Evolutionary conservation across 23 tunicate genomes (phyloP).

Genomic region (Oikopleura albicans): DNA sequence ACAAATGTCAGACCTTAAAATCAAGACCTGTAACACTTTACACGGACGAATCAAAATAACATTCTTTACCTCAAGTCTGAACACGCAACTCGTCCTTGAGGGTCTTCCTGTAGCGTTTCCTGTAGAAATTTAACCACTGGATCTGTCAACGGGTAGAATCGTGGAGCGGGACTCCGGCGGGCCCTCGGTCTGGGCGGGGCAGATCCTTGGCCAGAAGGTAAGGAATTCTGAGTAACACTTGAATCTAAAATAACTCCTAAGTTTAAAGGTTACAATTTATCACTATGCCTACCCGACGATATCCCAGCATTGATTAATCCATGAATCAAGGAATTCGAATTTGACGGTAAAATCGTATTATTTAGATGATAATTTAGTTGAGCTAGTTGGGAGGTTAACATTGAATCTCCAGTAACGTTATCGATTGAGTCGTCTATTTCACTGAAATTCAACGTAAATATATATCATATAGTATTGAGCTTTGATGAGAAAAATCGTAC

Average conservation of each 20-base stretch:
- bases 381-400: not conserved
- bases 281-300: too few species aligned
- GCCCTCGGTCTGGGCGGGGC: not conserved
- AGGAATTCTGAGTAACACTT: not conserved
- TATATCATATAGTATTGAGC: too few species aligned
- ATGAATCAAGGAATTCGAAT: too few species aligned
- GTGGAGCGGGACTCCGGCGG: conserved; percentile 7
- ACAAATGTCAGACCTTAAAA: too few species aligned
- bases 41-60: too few species aligned
- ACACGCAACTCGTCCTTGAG: conserved; percentile 9
- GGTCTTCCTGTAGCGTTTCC: not conserved
- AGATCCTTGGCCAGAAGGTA: not conserved
- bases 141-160: conserved; percentile 4
- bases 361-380: not conserved
- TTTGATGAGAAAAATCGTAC: too few species aligned
- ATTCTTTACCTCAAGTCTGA: not conserved
- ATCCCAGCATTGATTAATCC: too few species aligned
- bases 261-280: too few species aligned
- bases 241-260: too few species aligned
- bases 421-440: not conserved
- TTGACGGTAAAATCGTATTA: not conserved
- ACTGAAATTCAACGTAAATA: not conserved
- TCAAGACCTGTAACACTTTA: too few species aligned
- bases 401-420: not conserved
- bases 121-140: conserved; percentile 11